Evolutionary conservation across 2,113 vertebrate genomes (phyloP).

Genomic region (Macaca mulatta): DNA sequence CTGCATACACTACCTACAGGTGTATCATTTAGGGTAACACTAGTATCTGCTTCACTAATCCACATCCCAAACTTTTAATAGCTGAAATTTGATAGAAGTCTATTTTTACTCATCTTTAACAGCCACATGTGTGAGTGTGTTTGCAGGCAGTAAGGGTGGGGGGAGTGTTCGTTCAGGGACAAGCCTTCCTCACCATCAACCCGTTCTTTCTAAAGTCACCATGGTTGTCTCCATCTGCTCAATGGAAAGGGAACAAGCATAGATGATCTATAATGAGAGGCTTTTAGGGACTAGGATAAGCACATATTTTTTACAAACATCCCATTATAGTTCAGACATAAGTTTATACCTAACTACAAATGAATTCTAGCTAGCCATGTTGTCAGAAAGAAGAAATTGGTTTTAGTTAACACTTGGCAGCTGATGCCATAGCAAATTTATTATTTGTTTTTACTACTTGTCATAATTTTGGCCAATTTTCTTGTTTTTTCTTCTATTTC

Average conservation of each 20-base stretch:
- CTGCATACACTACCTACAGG: accelerated
- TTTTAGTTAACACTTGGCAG: background rate
- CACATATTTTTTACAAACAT: background rate
- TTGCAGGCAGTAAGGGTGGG: background rate
- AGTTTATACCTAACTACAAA: background rate
- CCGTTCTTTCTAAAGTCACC: background rate
- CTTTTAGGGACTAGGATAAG: background rate
- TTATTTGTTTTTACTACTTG: background rate
- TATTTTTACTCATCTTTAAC: background rate
- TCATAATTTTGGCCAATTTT: background rate
- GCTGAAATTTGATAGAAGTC: background rate
- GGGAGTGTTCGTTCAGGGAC: background rate
- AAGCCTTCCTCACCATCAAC: background rate
- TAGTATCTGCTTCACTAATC: background rate
- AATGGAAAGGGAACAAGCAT: background rate
- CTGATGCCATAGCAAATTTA: background rate
- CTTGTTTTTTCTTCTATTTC: background rate
- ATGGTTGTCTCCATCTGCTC: background rate
- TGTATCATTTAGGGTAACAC: no score
- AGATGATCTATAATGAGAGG: background rate
- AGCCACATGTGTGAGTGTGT: background rate
- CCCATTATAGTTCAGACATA: background rate
- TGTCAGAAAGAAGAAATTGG: background rate
- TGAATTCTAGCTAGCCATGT: background rate
- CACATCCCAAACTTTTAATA: background rate